A percentile compares a stretch with the other conserved stretches of the same genome.
phyloP scores from a whole-genome alignment of 2,888 invertebrate genomes.

The Synanthedon formicaeformis region DNA sequence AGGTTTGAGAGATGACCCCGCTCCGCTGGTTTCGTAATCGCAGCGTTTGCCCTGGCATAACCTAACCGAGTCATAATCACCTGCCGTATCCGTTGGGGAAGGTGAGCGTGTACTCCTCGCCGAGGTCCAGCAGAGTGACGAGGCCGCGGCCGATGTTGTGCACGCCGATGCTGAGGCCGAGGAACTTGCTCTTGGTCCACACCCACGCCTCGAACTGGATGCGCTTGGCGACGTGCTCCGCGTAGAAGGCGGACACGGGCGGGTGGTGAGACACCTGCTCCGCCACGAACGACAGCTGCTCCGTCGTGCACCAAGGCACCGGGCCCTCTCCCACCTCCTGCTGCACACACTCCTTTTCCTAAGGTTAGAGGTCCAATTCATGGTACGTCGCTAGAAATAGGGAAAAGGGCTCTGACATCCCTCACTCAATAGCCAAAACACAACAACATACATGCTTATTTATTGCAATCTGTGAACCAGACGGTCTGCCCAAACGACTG shows the following conservation, averaged over 20 bases:
- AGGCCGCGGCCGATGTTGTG: slow-evolving; percentile 96
- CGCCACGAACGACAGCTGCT: slow-evolving; percentile 93
- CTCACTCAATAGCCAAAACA: no score
- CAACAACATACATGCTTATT: no score
- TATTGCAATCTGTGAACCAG: no score
- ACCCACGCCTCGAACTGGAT: slow-evolving; percentile 97
- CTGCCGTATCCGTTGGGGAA: slow-evolving; percentile 99
- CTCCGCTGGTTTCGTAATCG: no score
- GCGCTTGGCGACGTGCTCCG: slow-evolving; percentile 91
- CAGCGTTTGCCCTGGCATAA: no score
- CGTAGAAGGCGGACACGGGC: slow-evolving; percentile 99
- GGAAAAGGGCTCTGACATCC: no score
- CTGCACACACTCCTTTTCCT: slow-evolving; percentile 12
- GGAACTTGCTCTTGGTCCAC: slow-evolving; percentile 99
- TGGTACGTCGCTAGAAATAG: no score
- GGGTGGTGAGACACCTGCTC: slow-evolving; percentile 99
- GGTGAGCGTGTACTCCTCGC: slow-evolving; percentile 94
- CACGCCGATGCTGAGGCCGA: slow-evolving; percentile 97
- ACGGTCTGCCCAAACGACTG: no score
- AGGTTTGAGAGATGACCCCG: no score
- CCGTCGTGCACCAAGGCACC: slow-evolving; percentile 88
- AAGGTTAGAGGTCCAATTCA: background rate
- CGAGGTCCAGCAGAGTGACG: slow-evolving; percentile 89
- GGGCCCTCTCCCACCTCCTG: slow-evolving; percentile 82
- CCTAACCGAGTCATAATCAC: slow-evolving; percentile 34